Percentiles rank a stretch among this genome's conserved stretches.
These are phyloP conservation scores for Phorcus lineatus DNA, from an alignment of 2,888 invertebrate genomes.

Conservation along the genomic window DNA sequence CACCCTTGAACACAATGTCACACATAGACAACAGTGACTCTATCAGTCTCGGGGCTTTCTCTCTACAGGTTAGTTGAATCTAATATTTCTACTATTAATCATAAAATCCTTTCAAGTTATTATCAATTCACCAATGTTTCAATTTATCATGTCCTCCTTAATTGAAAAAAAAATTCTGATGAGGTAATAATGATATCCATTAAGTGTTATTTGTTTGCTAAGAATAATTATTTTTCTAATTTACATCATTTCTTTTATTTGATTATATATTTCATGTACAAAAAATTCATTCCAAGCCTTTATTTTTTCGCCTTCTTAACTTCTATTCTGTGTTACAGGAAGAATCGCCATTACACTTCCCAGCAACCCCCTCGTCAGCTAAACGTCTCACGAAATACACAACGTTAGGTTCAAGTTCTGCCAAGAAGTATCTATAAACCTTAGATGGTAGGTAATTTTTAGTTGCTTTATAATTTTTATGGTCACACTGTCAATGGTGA, in stretches of 20 bases:
- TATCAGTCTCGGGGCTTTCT: constrained; percentile 64
- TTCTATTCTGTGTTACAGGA: constrained; percentile 35
- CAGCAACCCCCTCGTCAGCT: constrained; percentile 15
- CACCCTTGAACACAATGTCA: constrained; percentile 41
- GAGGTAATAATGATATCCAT: too few relatives aligned
- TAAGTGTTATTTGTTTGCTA: too few relatives aligned
- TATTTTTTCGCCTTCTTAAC: too few relatives aligned
- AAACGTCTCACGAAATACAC: constrained; percentile 41
- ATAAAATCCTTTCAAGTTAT: too few relatives aligned
- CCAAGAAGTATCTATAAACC: constrained; percentile 41
- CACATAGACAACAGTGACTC: constrained; percentile 65
- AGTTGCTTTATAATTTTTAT: background rate
- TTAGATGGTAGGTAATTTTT: background rate
- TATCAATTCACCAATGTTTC: too few relatives aligned
- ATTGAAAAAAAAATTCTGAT: too few relatives aligned
- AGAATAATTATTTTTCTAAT: too few relatives aligned
- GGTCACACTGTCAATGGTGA: too few relatives aligned
- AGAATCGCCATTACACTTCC: constrained; percentile 36
- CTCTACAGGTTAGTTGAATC: constrained; percentile 48
- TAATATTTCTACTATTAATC: background rate
- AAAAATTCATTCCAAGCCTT: too few relatives aligned
- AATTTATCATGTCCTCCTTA: too few relatives aligned
- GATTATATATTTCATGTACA: too few relatives aligned
- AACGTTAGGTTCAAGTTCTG: constrained; percentile 47
- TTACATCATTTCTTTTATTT: too few relatives aligned